Conservation (phyloP, 2,113 vertebrate genomes). For the Chionodraco myersi region DNA sequence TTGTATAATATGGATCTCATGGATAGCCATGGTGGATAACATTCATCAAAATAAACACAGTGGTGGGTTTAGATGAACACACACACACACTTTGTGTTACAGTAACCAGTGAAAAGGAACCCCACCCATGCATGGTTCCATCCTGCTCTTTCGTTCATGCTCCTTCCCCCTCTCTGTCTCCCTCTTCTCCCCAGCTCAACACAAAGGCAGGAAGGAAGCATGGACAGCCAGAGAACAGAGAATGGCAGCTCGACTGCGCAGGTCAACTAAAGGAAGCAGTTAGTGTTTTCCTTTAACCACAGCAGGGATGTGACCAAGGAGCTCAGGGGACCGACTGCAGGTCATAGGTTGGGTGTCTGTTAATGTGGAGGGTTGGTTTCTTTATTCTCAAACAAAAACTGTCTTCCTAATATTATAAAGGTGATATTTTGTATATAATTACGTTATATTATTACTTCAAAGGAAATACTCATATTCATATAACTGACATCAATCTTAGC, state of each 20-base stretch:
- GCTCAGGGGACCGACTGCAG: conserved; percentile 6
- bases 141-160: conserved; percentile 69
- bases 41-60: conserved; percentile 15
- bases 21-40: neutral
- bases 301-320: conserved; percentile 38
- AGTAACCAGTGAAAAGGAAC: conserved; percentile 68
- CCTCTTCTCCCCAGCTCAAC: conserved; percentile 42
- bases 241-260: conserved; percentile 48
- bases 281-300: conserved; percentile 56
- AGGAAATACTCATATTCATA: neutral
- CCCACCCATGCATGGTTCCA: conserved; percentile 61
- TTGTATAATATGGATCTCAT: conserved; percentile 24
- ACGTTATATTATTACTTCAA: too few species aligned
- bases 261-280: conserved; percentile 66
- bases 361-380: neutral
- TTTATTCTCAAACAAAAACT: neutral
- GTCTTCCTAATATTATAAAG: neutral
- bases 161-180: conserved; percentile 35
- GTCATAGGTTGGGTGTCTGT: conserved; percentile 6
- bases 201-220: conserved; percentile 83
- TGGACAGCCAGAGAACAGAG: conserved; percentile 46
- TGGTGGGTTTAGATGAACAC: conserved; percentile 4
- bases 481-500: neutral
- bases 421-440: neutral
- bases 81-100: conserved; percentile 30